A percentile compares a stretch with the other conserved stretches of the same genome.
Conservation (phyloP, 2,113 vertebrate species). For the Trochalopteron elliotii region DNA sequence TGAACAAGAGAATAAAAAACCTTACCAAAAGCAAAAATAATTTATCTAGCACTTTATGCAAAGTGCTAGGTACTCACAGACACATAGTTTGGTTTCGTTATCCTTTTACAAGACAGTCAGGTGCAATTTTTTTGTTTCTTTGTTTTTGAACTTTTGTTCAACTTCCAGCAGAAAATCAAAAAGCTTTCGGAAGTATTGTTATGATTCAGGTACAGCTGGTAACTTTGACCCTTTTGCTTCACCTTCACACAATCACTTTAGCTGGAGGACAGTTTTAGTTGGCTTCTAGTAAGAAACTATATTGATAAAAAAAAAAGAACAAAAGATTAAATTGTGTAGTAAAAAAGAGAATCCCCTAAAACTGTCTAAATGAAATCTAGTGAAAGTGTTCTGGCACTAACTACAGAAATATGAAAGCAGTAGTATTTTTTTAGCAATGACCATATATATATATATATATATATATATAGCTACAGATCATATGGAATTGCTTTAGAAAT, state of each 20-base stretch:
- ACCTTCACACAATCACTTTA: not conserved
- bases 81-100: not conserved
- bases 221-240: not conserved
- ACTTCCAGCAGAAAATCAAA: not conserved
- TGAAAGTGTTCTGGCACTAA: not conserved
- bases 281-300: not conserved
- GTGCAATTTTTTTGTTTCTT: not conserved
- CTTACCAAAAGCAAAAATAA: not conserved
- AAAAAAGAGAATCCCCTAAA: not conserved
- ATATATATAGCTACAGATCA: not conserved
- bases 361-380: not conserved
- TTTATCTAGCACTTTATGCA: not conserved
- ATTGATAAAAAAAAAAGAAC: not conserved
- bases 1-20: fast-evolving
- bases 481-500: not conserved
- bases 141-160: not conserved
- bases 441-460: not conserved
- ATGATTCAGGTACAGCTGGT: not conserved
- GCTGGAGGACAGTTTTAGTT: not conserved
- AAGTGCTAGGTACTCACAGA: not conserved
- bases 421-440: not conserved
- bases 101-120: not conserved
- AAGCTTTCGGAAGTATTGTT: not conserved
- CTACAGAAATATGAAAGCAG: not conserved
- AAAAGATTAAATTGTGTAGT: not conserved